These are phyloP conservation scores for Enteromius fasciolatus DNA, from an alignment of 2,797 vertebrate genomes.

Conservation along the genomic window DNA sequence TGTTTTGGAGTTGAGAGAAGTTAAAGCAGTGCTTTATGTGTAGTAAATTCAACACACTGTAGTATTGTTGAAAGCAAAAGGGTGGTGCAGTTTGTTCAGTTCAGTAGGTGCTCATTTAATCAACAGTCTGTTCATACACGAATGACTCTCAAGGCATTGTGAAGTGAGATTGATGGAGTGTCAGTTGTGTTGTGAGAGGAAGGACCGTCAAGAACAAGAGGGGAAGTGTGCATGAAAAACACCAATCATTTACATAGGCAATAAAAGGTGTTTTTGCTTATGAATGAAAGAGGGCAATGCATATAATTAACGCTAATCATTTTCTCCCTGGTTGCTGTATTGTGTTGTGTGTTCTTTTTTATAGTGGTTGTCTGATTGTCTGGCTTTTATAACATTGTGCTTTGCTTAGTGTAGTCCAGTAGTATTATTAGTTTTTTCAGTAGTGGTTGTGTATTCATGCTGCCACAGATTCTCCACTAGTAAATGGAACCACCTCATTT, in stretches of 20 bases:
- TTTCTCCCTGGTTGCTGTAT: neutral
- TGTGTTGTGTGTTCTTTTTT: neutral
- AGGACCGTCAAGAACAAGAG: neutral
- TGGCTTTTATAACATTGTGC: neutral
- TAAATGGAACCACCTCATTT: neutral
- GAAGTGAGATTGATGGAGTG: neutral
- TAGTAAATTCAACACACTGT: neutral
- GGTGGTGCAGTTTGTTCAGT: slow-evolving; percentile 19
- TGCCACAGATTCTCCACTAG: neutral
- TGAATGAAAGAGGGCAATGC: neutral
- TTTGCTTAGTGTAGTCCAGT: neutral
- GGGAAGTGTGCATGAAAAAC: neutral
- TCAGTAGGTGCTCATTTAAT: neutral
- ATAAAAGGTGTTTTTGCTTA: slow-evolving; percentile 2
- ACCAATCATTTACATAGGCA: neutral
- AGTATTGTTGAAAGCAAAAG: neutral
- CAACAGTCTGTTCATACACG: neutral
- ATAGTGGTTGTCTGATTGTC: neutral
- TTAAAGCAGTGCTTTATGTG: neutral
- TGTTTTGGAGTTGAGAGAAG: neutral
- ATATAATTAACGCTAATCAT: neutral
- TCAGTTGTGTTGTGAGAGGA: neutral
- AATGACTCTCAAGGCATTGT: neutral
- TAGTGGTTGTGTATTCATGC: neutral
- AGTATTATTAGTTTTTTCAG: neutral